A percentile compares a stretch with the other conserved stretches of the same genome.
These are phyloP conservation scores for Yponomeuta plumbellus DNA, from an alignment of 2,888 invertebrate genomes.

Conservation along the genomic window DNA sequence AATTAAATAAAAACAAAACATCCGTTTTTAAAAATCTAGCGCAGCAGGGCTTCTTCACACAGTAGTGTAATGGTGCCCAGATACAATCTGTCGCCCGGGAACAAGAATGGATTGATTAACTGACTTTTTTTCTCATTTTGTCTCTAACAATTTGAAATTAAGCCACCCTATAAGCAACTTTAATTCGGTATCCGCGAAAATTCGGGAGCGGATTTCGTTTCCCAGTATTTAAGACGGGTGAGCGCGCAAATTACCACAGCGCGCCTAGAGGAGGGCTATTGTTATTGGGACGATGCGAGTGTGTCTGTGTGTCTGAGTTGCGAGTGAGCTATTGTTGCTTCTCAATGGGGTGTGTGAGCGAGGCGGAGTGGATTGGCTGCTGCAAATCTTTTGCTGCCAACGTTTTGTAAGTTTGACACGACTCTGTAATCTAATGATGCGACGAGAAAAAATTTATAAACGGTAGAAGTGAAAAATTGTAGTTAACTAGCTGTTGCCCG, in stretches of 20 bases:
- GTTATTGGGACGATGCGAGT: neutral
- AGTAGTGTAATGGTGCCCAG: too few species aligned
- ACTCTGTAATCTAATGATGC: too few species aligned
- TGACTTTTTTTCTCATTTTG: too few species aligned
- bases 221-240: neutral
- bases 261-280: neutral
- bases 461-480: too few species aligned
- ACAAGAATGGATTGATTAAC: too few species aligned
- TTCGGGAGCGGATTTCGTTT: constrained; percentile 1
- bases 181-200: neutral
- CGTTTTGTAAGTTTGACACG: too few species aligned
- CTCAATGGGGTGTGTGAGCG: neutral
- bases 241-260: neutral
- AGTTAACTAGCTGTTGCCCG: too few species aligned
- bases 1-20: too few species aligned
- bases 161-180: neutral
- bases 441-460: too few species aligned
- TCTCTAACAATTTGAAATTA: neutral
- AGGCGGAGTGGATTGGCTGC: neutral
- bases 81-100: too few species aligned
- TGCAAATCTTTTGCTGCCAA: neutral
- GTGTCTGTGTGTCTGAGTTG: neutral
- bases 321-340: neutral
- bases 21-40: too few species aligned
- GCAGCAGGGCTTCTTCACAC: too few species aligned